These are phyloP conservation scores for Drosophila atripex DNA, from an alignment of 2,888 invertebrate species.

Conservation along the genomic window DNA sequence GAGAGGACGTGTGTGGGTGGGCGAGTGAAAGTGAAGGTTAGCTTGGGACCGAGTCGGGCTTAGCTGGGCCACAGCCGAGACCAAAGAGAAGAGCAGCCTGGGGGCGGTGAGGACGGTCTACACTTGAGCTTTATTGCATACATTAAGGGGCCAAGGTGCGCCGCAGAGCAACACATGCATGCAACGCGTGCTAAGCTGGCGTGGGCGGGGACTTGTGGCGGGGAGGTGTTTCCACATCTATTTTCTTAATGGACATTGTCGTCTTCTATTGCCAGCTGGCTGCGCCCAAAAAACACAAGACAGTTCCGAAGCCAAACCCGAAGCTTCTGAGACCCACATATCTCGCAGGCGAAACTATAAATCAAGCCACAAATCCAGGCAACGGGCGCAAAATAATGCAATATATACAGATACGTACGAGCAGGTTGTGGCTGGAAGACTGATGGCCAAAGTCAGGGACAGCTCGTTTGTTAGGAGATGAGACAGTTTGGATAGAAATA, in stretches of 20 bases:
- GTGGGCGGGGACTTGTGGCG: conserved; percentile 34
- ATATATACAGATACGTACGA: conserved; percentile 13
- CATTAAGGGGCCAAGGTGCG: conserved; percentile 77
- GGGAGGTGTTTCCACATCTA: conserved; percentile 46
- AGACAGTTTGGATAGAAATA: conserved; percentile 25
- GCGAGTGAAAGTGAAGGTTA: conserved; percentile 75
- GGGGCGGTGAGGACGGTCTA: conserved; percentile 42
- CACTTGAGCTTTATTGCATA: conserved; percentile 78
- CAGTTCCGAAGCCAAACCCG: no score
- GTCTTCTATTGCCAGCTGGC: conserved; percentile 47
- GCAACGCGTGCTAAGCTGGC: conserved; percentile 15
- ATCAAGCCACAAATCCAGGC: conserved; percentile 42
- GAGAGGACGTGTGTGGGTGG: conserved; percentile 14
- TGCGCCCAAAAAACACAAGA: conserved; percentile 4
- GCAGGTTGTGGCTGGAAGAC: conserved; percentile 22
- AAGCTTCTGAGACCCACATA: conserved; percentile 16
- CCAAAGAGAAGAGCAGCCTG: conserved; percentile 2
- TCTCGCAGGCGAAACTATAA: conserved; percentile 24
- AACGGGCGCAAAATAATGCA: conserved; percentile 16
- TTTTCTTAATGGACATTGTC: conserved; percentile 71
- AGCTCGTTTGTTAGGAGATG: conserved; percentile 29
- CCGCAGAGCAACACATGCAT: conserved; percentile 57
- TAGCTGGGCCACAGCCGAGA: conserved; percentile 20
- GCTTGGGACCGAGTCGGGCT: conserved; percentile 19
- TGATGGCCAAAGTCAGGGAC: conserved; percentile 39